Conservation (phyloP, 1,140 invertebrate genomes). For the Odontomachus brunneus region DNA sequence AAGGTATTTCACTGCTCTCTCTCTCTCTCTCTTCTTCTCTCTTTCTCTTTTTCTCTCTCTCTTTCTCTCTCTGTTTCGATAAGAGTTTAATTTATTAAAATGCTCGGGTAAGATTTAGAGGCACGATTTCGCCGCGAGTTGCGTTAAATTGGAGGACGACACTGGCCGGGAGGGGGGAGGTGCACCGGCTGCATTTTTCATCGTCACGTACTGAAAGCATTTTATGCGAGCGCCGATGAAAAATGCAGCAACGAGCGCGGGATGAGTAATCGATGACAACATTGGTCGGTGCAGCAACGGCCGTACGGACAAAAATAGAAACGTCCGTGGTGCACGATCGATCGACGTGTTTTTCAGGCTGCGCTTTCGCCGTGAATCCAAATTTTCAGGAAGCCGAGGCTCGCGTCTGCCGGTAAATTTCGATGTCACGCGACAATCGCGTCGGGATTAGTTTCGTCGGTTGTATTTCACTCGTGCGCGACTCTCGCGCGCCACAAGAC, state of each 20-base stretch:
- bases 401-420: slow-evolving; percentile 17
- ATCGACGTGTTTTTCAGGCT: slow-evolving; percentile 67
- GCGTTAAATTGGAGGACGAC: neutral
- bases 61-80: slow-evolving; percentile 9
- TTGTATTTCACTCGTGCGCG: neutral
- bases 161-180: too few species aligned
- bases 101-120: slow-evolving; percentile 27
- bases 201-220: slow-evolving; percentile 16
- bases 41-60: too few species aligned
- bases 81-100: slow-evolving; percentile 49
- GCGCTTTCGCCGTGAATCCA: slow-evolving; percentile 38
- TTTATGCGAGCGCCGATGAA: slow-evolving; percentile 35
- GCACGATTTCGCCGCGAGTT: slow-evolving; percentile 13
- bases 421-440: slow-evolving; percentile 15
- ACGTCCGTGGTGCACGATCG: slow-evolving; percentile 62
- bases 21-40: too few species aligned
- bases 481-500: neutral
- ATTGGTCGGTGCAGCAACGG: slow-evolving; percentile 63
- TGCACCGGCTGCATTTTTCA: slow-evolving; percentile 16
- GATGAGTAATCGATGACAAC: slow-evolving; percentile 61
- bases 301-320: slow-evolving; percentile 68
- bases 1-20: slow-evolving; percentile 24
- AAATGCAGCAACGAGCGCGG: slow-evolving; percentile 32
- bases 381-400: slow-evolving; percentile 33
- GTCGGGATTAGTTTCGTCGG: slow-evolving; percentile 3